These are phyloP conservation scores for Ichneumoninae sp. DNA, from an alignment of 2,888 invertebrate species.

Conservation along the genomic window DNA sequence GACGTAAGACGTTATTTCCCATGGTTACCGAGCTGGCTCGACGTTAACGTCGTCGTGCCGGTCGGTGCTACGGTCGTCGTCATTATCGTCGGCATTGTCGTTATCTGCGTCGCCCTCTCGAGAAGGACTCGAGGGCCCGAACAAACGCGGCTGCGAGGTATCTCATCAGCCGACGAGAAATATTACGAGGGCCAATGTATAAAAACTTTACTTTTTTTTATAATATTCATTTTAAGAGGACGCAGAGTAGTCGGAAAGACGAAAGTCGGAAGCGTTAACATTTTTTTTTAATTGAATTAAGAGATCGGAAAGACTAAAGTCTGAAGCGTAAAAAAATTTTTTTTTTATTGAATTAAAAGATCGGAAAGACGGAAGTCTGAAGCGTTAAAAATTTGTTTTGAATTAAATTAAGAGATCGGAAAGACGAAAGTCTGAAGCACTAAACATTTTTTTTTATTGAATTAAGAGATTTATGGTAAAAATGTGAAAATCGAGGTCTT, in stretches of 20 bases:
- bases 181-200: constrained; percentile 84
- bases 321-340: too few relatives aligned
- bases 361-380: too few relatives aligned
- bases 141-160: constrained; percentile 91
- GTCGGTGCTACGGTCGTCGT: constrained; percentile 95
- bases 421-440: too few relatives aligned
- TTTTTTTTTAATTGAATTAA: too few relatives aligned
- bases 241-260: constrained; percentile 22
- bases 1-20: constrained; percentile 86
- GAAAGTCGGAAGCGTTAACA: neutral
- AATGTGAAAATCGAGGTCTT: neutral
- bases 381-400: too few relatives aligned
- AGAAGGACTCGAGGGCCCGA: constrained; percentile 89
- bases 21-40: constrained; percentile 95
- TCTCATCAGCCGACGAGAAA: constrained; percentile 84
- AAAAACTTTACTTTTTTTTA: constrained; percentile 74
- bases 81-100: constrained; percentile 94
- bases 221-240: constrained; percentile 30
- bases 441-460: too few relatives aligned
- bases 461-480: too few relatives aligned
- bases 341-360: too few relatives aligned
- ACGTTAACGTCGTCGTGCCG: constrained; percentile 95
- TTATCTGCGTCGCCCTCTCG: constrained; percentile 95
- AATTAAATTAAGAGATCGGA: too few relatives aligned
- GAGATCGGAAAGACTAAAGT: too few relatives aligned